Evolutionary conservation across 2,797 vertebrate species (phyloP).

Genomic region (Peromyscus nudipes): DNA sequence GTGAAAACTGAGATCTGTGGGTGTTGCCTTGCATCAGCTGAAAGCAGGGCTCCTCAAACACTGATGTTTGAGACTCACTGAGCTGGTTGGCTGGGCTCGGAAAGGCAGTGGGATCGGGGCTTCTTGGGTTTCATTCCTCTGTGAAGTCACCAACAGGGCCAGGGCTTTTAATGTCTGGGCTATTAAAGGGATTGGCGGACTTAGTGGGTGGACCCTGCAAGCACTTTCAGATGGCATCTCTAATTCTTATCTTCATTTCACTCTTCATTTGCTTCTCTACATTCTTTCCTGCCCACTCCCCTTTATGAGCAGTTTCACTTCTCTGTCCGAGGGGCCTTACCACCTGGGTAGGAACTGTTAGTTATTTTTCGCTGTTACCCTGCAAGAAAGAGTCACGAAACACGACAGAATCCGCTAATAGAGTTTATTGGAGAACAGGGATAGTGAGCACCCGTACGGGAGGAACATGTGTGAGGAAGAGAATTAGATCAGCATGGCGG

Average conservation of each 20-base stretch:
- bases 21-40: neutral
- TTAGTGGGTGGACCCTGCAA: neutral
- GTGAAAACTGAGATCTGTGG: neutral
- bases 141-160: neutral
- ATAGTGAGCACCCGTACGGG: too few relatives aligned
- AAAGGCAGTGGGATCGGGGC: neutral
- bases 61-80: neutral
- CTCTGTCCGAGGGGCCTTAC: neutral
- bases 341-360: too few relatives aligned
- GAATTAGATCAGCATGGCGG: too few relatives aligned
- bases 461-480: too few relatives aligned
- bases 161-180: neutral
- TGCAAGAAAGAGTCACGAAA: too few relatives aligned
- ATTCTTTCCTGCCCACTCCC: too few relatives aligned
- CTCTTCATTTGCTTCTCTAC: neutral
- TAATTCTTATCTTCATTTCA: constrained; percentile 17
- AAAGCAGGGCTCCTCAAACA: neutral
- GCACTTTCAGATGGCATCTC: neutral
- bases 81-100: neutral
- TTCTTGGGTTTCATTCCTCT: neutral
- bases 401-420: too few relatives aligned
- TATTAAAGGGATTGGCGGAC: neutral
- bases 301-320: constrained; percentile 32
- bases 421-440: too few relatives aligned
- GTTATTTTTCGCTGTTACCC: too few relatives aligned